These are phyloP conservation scores for Dioctria rufipes DNA, from an alignment of 2,888 invertebrate genomes.

Conservation along the genomic window DNA sequence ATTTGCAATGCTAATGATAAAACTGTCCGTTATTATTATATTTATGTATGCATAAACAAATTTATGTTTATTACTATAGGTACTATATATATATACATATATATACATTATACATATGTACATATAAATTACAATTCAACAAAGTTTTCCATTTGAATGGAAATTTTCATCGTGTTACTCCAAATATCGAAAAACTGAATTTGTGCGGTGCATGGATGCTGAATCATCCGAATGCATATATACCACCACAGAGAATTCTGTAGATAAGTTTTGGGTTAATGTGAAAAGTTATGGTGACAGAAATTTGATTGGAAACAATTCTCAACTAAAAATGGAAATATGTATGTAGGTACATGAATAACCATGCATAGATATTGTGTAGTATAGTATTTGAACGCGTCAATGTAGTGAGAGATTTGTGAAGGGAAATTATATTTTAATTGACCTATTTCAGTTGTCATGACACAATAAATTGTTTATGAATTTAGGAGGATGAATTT, in stretches of 20 bases:
- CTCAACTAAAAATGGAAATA: constrained; percentile 1
- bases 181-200: not conserved
- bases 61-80: not conserved
- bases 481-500: too few relatives aligned
- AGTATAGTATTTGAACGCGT: constrained; percentile 11
- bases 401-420: not conserved
- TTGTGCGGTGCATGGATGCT: not conserved
- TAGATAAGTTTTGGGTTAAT: constrained; percentile 18
- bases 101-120: not conserved
- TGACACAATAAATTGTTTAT: too few relatives aligned
- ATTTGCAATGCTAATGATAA: constrained; percentile 1
- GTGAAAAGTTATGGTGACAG: constrained; percentile 33
- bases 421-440: constrained; percentile 26
- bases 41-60: not conserved
- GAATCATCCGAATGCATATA: too few relatives aligned
- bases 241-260: too few relatives aligned
- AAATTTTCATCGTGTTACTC: not conserved
- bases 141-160: constrained; percentile 16
- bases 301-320: constrained; percentile 19
- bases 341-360: not conserved
- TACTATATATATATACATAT: not conserved
- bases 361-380: not conserved
- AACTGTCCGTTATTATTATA: constrained; percentile 21
- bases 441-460: constrained; percentile 20
- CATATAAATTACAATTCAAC: not conserved